Evolutionary conservation across 1,140 invertebrate genomes (phyloP).

Genomic region (Drosophila sp.): DNA sequence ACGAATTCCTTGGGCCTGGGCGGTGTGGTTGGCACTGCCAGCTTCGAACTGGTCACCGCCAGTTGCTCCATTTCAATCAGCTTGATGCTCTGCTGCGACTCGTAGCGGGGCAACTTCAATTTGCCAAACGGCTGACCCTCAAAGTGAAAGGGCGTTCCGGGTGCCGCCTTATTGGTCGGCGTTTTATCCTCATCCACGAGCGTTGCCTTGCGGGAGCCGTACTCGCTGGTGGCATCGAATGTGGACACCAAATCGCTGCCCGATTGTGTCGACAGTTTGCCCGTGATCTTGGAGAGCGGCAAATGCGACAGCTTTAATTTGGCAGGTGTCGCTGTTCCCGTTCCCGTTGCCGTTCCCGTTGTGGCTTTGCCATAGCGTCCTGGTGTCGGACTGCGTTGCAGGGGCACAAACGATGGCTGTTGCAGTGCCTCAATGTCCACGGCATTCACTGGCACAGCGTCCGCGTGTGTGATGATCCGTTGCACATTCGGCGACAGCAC

Average conservation of each 20-base stretch:
- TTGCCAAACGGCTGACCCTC: constrained; percentile 57
- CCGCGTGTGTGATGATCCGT: constrained; percentile 77
- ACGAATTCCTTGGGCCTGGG: constrained; percentile 67
- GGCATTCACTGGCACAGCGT: constrained; percentile 66
- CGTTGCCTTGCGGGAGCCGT: constrained; percentile 21
- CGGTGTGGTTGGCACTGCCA: constrained; percentile 41
- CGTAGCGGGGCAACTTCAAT: constrained; percentile 61
- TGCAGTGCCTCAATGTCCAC: constrained; percentile 74
- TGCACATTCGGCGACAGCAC: constrained; percentile 82
- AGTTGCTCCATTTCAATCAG: constrained; percentile 76
- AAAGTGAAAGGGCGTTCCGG: constrained; percentile 61
- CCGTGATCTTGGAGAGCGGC: constrained; percentile 79
- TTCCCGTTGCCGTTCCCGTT: constrained; percentile 13
- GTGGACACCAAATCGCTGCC: constrained; percentile 81
- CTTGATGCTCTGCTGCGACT: constrained; percentile 69
- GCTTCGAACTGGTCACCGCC: constrained; percentile 62
- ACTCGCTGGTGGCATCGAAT: constrained; percentile 69
- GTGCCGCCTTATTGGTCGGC: constrained; percentile 68
- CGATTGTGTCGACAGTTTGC: constrained; percentile 77
- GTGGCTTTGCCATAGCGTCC: constrained; percentile 57
- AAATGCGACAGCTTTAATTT: constrained; percentile 73
- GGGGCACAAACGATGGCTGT: constrained; percentile 42
- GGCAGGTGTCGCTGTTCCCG: constrained; percentile 25
- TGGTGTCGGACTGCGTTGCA: constrained; percentile 56
- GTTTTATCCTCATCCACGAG: constrained; percentile 72